Evolutionary conservation across 2,888 invertebrate species (phyloP).

Genomic region (Mactromeris polynyma): DNA sequence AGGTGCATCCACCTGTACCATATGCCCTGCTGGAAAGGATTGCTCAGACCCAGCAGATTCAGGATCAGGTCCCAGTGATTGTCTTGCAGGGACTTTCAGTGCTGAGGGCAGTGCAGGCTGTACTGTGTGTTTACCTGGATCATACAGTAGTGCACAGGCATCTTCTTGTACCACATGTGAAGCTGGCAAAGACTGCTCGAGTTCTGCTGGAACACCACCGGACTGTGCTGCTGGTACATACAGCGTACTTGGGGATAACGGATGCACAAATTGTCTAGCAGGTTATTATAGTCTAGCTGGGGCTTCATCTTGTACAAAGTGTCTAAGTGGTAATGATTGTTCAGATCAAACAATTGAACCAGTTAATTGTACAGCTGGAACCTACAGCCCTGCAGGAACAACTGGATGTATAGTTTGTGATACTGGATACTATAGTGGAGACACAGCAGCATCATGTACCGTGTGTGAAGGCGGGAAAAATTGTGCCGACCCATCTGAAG

Average conservation of each 20-base stretch:
- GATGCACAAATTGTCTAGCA: slow-evolving; percentile 74
- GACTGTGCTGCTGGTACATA: slow-evolving; percentile 80
- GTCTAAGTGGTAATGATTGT: slow-evolving; percentile 58
- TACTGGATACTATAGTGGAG: slow-evolving; percentile 72
- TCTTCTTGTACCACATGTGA: slow-evolving; percentile 79
- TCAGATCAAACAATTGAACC: slow-evolving; percentile 44
- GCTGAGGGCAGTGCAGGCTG: slow-evolving; percentile 57
- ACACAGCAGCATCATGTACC: slow-evolving; percentile 74
- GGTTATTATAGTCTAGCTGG: slow-evolving; percentile 76
- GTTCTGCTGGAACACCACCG: slow-evolving; percentile 69
- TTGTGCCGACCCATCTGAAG: slow-evolving; percentile 71
- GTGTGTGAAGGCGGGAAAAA: slow-evolving; percentile 79
- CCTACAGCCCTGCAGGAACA: slow-evolving; percentile 59
- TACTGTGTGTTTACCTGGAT: slow-evolving; percentile 58
- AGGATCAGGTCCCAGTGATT: slow-evolving; percentile 42
- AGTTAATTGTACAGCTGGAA: slow-evolving; percentile 71
- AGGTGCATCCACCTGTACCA: slow-evolving; percentile 69
- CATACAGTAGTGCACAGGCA: slow-evolving; percentile 73
- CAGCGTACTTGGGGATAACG: slow-evolving; percentile 77
- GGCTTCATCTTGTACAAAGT: slow-evolving; percentile 69
- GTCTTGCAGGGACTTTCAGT: slow-evolving; percentile 73
- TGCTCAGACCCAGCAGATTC: slow-evolving; percentile 67
- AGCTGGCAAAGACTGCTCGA: slow-evolving; percentile 76
- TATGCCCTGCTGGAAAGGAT: slow-evolving; percentile 77
- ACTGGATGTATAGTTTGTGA: slow-evolving; percentile 56